Evolutionary conservation across 2,113 vertebrate species (phyloP), one percentile per base, ranked within the genome.

Genomic region (Trogon melanurus): DNA sequence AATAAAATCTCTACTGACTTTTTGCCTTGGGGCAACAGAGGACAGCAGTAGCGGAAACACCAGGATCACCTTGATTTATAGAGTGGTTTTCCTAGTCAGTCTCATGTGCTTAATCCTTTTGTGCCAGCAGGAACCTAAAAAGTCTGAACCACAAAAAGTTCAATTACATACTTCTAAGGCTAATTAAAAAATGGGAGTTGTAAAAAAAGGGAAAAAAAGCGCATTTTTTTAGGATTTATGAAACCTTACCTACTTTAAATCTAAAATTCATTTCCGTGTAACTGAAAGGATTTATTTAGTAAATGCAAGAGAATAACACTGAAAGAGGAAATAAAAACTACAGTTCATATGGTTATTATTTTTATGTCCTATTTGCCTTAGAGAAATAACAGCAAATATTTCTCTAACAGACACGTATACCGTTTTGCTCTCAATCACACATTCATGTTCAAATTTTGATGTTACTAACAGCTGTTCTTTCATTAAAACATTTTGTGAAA

Each of bases 61-160:
- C 60, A 53, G 85, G 71, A 83, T 93, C 95, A 90, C 64, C 60
- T 85, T 80, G 74, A 70, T 90, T 95, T 93, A 76, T n/a, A 57
- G 44, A 90, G 29, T n/a, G 30, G 26, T 26, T 79, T 41, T 89
- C 69, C 47, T 44, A 41, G 34, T 15, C 14, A 23, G 57, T 74
- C 48, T 73, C 41, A 10, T 36, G 51, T 53, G 44, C 71, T 92
- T 86, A 86, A 89, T 93, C 12, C 9, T 69, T 92, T 57, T 65
- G 61, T 67, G 48, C n/a, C 51, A 88, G n/a, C 27, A 75, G 65
- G 61, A 71, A 53, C 23, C 36, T 65, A 19, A 80, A 78, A 91
- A 91, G 22, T 66, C 32, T 80, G 22, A 23, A 34, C 16, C 62
- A 32, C 16, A 74, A 66, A 71, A 51, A 45, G 22, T 54, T 78